Evolutionary conservation across 2,888 invertebrate genomes (phyloP), one percentile per base, ranked within the genome.

Genomic region (Argyresthia goedartella): DNA sequence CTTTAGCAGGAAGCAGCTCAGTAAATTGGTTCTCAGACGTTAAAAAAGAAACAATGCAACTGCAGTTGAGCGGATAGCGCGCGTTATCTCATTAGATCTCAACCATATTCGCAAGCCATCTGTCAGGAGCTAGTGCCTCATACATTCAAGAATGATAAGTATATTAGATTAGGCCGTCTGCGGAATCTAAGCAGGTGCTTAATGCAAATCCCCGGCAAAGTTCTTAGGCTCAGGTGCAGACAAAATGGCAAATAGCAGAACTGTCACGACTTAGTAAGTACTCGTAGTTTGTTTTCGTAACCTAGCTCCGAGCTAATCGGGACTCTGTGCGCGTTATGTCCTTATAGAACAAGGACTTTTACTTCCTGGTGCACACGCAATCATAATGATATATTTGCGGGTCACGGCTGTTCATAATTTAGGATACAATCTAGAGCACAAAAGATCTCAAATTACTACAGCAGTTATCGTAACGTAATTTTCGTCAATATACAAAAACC

Each of bases 291-390:
- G 4, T 47, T 76, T 74, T 73, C 74, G 69, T 69, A 79, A 68
- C 59, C 53, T 50, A 42, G 47, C 56, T 54, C 16, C 53, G 44
- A 54, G 56, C 55, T 59, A 56, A 55, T 54, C 62, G 62, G 69
- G 68, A 65, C 67, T 59, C 55, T 49, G 54, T 55, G 54, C 55
- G 55, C 45, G 50, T 56, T 58, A 53, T 59, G 66, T 74, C 72
- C 75, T 73, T 76, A 71, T 67, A 69, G 67, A 64, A 66, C 52
- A 69, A 71, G 72, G 71, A 71, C 74, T 74, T 73, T 77, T 76
- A 79, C 78, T 80, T 81, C 78, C 81, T 67, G 53, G 62, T 65
- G 62, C 53, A 25, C 25, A 25, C 25, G 25, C 50, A 42, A 50
- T 42, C 42, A 42, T 41, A 50, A 4, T 15, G 42, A 9, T 47